Evolutionary conservation across 2,797 vertebrate genomes (phyloP).

Genomic region (Sebastiscus albofasciatus): DNA sequence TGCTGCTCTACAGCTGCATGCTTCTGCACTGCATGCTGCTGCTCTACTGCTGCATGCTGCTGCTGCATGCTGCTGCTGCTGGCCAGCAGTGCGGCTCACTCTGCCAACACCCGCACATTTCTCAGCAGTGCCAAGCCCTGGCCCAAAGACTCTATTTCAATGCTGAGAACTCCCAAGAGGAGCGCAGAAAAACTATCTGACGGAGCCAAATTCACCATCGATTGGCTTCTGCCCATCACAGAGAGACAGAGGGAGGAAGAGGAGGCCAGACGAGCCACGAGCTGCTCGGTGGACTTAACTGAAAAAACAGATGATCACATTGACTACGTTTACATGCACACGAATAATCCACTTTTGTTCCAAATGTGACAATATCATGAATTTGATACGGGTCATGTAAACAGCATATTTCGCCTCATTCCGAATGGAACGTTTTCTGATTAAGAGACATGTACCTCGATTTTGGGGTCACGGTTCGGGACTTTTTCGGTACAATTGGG

Average conservation of each 20-base stretch:
- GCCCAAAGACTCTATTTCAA: conserved; percentile 38
- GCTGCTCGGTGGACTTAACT: neutral
- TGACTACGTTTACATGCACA: neutral
- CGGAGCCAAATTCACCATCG: conserved; percentile 43
- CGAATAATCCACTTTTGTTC: no score
- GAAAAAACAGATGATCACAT: neutral
- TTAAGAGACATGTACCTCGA: no score
- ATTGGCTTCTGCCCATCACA: conserved; percentile 38
- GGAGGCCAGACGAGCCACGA: neutral
- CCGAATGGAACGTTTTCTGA: no score
- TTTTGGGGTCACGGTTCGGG: no score
- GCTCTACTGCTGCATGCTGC: neutral
- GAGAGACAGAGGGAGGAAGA: neutral
- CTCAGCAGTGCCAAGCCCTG: conserved; percentile 1
- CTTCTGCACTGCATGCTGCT: no score
- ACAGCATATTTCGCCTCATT: no score
- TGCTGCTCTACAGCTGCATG: neutral
- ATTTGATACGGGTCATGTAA: no score
- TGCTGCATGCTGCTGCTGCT: neutral
- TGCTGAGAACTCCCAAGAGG: conserved; percentile 34
- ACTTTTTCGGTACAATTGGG: no score
- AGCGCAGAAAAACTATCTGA: conserved; percentile 31
- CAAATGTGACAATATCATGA: no score
- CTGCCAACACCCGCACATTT: conserved; percentile 28
- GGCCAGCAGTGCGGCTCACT: conserved; percentile 11